Evolutionary conservation across 2,888 invertebrate genomes (phyloP), one percentile per base, ranked within the genome.

Genomic region (Hecatera dysodea): DNA sequence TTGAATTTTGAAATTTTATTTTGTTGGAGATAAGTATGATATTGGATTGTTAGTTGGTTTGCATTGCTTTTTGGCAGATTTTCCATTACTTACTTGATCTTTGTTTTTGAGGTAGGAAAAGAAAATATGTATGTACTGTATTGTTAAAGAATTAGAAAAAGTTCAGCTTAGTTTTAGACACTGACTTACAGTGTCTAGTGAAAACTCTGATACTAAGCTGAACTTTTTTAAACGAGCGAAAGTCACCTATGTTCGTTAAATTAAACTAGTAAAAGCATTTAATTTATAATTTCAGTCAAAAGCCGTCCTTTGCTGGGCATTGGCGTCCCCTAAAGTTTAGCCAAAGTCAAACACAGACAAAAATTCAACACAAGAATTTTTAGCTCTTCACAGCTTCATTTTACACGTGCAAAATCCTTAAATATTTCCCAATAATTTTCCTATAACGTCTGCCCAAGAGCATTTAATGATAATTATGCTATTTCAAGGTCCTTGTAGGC

Each of bases 1-100:
- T 73, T 72, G 60, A 78, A 83, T 72, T 64, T 75, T 64, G 44
- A 67, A 81, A 76, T 85, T 84, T 85, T 82, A 81, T 85, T 80
- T 68, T 67, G 53, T 72, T 42, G 46, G 12, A 63, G 12, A 66
- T 75, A 74, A 69, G 62, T 39, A 67, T 80, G 73, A 80, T 80
- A 71, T 82, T 74, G 52, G 29, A 65, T 62, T 73, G 71, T 44
- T 56, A 39, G 67, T 64, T 24, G 46, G 29, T 56, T 72, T 56
- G 44, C 19, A 46, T 59, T 67, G 61, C 57, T 29, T 73, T 72
- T 65, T 65, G 67, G 59, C 50, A 19, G 24, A 2, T 7, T 42
- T 33, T 50, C 29, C 19, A 24, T 33, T 17, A 1, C 22, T 8
- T 7, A 1, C 22, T 8, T 7, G 11, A 12, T 12, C 0, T 7